These are phyloP conservation scores for Phrynocephalus vlangalii DNA, from an alignment of 2,797 vertebrate species.

Conservation along the genomic window DNA sequence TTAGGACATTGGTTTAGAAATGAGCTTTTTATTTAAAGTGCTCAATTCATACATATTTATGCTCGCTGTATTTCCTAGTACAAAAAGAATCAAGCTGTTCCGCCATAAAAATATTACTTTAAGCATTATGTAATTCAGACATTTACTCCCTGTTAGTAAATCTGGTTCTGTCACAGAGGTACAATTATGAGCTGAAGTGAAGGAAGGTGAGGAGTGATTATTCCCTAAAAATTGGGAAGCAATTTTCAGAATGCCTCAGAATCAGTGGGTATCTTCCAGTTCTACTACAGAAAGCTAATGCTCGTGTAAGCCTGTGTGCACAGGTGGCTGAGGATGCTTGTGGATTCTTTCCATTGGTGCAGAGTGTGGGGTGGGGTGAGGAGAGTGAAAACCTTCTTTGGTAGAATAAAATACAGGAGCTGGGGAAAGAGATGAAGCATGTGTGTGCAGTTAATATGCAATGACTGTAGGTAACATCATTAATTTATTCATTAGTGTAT, in stretches of 20 bases:
- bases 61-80: neutral
- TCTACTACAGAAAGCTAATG: neutral
- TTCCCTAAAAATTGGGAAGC: neutral
- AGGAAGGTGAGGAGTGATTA: conserved; percentile 9
- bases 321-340: neutral
- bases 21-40: neutral
- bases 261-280: conserved; percentile 27
- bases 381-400: conserved; percentile 14
- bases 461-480: neutral
- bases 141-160: conserved; percentile 6
- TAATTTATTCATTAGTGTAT: too few species aligned
- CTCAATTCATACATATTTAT: conserved; percentile 4
- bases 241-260: conserved; percentile 21
- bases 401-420: neutral
- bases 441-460: conserved; percentile 2
- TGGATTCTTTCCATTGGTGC: conserved; percentile 6
- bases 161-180: neutral
- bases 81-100: conserved; percentile 1
- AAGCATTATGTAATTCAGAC: neutral
- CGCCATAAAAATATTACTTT: neutral
- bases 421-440: conserved; percentile 7
- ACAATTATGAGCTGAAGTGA: neutral
- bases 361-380: neutral
- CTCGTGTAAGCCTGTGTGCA: neutral
- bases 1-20: neutral